Conservation (phyloP, 2,797 vertebrate genomes). For the Chloroceryle inda region DNA sequence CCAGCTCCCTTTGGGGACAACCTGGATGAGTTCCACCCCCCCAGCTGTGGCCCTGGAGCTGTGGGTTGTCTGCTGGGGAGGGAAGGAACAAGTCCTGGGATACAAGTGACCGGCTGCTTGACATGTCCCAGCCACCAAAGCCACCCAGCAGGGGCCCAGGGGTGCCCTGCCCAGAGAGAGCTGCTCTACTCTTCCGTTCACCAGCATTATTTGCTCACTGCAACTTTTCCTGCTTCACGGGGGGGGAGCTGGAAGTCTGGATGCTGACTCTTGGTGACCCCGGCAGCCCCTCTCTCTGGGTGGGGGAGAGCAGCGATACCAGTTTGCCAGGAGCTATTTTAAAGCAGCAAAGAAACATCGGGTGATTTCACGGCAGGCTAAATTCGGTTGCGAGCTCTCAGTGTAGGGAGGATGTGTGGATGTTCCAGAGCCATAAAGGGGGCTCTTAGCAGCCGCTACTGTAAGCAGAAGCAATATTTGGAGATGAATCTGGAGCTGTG, state of each 20-base stretch:
- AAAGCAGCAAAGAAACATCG: accelerated
- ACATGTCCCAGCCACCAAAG: accelerated
- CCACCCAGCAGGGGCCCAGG: background rate
- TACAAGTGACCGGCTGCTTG: accelerated
- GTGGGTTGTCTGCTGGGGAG: accelerated
- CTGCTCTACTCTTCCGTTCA: accelerated
- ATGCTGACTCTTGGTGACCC: accelerated
- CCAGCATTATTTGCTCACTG: accelerated
- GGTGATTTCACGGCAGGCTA: background rate
- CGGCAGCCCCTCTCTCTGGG: background rate
- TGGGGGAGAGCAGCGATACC: background rate
- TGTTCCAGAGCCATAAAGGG: background rate
- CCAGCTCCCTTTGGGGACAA: background rate
- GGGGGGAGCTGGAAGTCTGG: background rate
- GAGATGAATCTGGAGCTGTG: background rate
- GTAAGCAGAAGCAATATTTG: background rate
- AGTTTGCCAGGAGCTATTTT: slow-evolving; percentile 3
- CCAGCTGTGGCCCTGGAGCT: accelerated
- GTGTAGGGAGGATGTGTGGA: background rate
- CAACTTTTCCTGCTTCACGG: accelerated
- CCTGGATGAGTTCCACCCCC: accelerated
- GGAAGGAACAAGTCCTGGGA: background rate
- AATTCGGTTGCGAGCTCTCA: background rate
- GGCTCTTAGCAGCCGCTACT: background rate
- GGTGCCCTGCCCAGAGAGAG: background rate